Base-by-base conservation (phyloP, 1,140 invertebrate species). In the Steinernema khuongi region DNA sequence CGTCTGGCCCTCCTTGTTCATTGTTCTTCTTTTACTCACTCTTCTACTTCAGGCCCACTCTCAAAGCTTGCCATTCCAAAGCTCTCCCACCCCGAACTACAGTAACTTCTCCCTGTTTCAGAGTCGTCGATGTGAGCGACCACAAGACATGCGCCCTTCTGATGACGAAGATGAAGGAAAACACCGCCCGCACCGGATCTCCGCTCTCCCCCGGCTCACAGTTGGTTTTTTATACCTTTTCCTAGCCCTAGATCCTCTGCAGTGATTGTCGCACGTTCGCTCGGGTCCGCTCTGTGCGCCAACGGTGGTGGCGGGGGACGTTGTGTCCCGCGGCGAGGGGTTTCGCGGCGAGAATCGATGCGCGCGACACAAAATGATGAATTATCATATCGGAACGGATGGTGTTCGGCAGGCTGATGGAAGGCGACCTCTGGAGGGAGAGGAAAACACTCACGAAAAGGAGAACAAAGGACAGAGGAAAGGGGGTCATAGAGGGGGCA, bases 81-180 rank as follows among this genome's bases (percentile, higher is more conserved):
- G n/a, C n/a, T n/a, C n/a, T n/a, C n/a, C n/a, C n/a, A n/a, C n/a
- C n/a, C n/a, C n/a, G 22, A 60, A 22, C 22, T 60, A 17, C 11
- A 60, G 50, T 60, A 17, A 71, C 22, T 1, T 33, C 31, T 31
- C 44, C 30, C 18, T 1, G 31, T 82, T 83, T 76, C 78, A 83
- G 81, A 72, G 81, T 79, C 30, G 80, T 81, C 33, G 77, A 83
- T 79, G 74, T 83, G 29, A 79, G 69, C 44, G 81, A 84, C 75
- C 73, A 83, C 66, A 83, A 83, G 72, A 81, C 81, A 81, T 83
- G 81, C 72, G 81, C 81, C 18, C 73, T 83, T 43, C 70, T 83
- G 67, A 83, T 84, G 82, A 79, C 78, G 17, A 81, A 79, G 70
- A 81, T 83, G 80, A 83, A 83, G 67, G 81, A 84, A 74, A 78